Base-by-base conservation (phyloP, 2,113 vertebrate species). In the Phalacrocorax carbo region DNA sequence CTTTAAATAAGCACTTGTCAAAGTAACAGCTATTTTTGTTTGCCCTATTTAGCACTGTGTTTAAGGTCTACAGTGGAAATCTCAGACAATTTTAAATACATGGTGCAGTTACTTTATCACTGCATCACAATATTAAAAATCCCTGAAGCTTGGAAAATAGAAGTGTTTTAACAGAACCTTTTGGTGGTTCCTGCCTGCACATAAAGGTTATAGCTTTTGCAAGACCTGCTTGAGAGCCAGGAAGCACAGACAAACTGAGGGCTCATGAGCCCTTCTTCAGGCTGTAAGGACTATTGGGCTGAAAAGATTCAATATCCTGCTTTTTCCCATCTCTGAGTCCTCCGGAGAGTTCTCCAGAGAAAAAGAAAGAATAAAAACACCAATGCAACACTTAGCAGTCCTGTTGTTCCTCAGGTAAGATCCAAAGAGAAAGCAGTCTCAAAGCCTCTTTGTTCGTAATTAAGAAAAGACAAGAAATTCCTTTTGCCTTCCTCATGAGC, bases 1-100 rank as follows among this genome's bases (percentile, higher is more conserved):
- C 95, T 97, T 97, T 95, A 95, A 97, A 97, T 95, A 97, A 97
- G 97, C 91, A 95, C 94, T 96, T 96, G 96, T 96, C 95, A 97
- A 95, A 95, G 91, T 82, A 97, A 95, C 91, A 97, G 93, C 95
- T 97, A 97, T 97, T 96, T 97, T 97, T 96, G 96, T 94, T 97
- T 96, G 96, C 84, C 94, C 94, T 97, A 96, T 97, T 96, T 97
- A 96, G 95, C 93, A 54, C 84, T 0, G 9, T 76, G 54, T 94
- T 95, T 93, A 91, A 96, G 82, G 87, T 82, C 94, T 96, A 87
- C 71, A 23, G 51, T 95, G 91, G 78, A 88, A 95, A 94, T 95
- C 89, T 96, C 91, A 96, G 91, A 76, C 69, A 36, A 48, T 87
- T 95, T 96, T 91, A 96, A 97, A 94, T 94, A 94, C 58, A 48